Evolutionary conservation across 2,888 invertebrate species (phyloP), one percentile per base, ranked within the genome.

Genomic region (Galerucella nymphaeae): DNA sequence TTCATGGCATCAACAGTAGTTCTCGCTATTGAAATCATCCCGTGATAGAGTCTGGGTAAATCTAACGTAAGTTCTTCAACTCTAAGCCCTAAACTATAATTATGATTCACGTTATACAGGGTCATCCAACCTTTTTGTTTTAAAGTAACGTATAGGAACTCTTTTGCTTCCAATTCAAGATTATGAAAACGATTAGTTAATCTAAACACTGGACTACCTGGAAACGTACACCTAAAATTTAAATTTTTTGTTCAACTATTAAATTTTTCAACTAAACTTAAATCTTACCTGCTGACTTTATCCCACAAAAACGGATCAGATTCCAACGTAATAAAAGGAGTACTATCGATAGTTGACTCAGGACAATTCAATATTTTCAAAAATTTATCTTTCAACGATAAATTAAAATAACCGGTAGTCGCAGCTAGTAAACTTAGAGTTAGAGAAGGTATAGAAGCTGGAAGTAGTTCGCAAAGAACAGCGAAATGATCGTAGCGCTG

Each of bases 401-500:
- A 86, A 81, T 91, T 90, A 80, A 91, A 91, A 81, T 88, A 91
- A 4, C 92, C 92, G 76, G 89, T 87, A 2, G 89, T 87, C 0
- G 89, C 87, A 0, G 90, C 90, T n/a, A 89, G 84, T 45, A 93
- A 83, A 85, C 90, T 91, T 8, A 92, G 85, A 50, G 91, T 90
- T 69, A 93, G 82, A 20, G 91, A 90, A 0, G 92, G 92, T 80
- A 93, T 82, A 0, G 91, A 87, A 0, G 89, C 88, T 0, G 93
- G 93, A 73, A 93, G 82, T 64, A 93, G 82, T 82, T 93, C 93
- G 77, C 93, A 93, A 63, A 93, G 84, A 0, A 92, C 90, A 1
- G 93, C 92, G 83, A 91, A 93, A 82, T 93, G 94, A 83, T 93
- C 93, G 79, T 91, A 93, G 78, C 93, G 91, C 80, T 81, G 81